Base-by-base conservation (phyloP, 1,140 invertebrate genomes). In the fruit fly (Drosophila melanogaster) region DNA sequence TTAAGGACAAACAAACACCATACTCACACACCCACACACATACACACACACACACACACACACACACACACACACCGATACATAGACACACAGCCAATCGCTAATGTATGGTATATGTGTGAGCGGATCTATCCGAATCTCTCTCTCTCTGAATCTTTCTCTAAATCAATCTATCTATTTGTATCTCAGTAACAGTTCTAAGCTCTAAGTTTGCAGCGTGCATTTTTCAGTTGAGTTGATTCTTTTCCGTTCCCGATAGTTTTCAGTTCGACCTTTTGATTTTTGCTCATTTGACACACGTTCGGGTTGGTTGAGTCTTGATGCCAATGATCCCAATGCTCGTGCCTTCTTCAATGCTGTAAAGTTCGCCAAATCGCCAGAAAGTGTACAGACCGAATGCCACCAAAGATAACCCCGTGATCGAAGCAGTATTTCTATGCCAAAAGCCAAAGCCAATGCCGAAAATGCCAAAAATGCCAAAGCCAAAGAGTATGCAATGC, bases 91-190 rank as follows among this genome's bases (percentile, higher is more conserved):
- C 41, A 44, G 10, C 70, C 38, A 64, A 64, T 58, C 77, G 80
- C 80, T 73, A 87, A 77, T 77, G 73, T 79, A 84, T 79, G 56
- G 59, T 79, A 90, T 83, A 51, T 79, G 65, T 84, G 79, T 79
- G 66, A 72, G 79, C 84, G 67, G 59, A 71, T 56, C n/a, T 49
- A 59, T 75, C 49, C 38, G 15, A 65, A 56, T 57, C 55, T 77
- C 26, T 81, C 26, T 81, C 33, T 33, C 37, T 38, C 37, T 38
- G 11, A 14, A 38, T 38, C 37, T 38, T 14, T 38, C 37, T 38
- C 37, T 38, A 38, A 58, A 41, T 65, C 17, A 55, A 43, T 71
- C 35, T 61, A 44, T 57, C 41, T 47, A 49, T 65, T 30, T 64
- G 44, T 67, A 46, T 67, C 64, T 67, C 59, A 62, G 59, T 62